Conservation (phyloP, 2,797 vertebrate genomes). For the Eleutherodactylus coqui region DNA sequence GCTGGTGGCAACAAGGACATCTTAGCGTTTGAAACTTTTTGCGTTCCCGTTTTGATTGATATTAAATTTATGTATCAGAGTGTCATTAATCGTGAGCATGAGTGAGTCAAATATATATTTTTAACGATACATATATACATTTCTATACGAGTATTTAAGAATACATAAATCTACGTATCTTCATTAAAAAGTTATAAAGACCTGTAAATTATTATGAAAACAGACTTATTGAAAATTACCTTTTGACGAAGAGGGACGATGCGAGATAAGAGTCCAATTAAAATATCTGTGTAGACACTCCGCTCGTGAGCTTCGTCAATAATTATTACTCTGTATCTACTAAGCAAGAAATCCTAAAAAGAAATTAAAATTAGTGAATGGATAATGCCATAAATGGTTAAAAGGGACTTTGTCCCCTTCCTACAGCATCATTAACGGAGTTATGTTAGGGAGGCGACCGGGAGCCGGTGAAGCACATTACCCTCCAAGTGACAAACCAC, state of each 20-base stretch:
- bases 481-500: no score
- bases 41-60: no score
- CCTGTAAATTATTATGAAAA: neutral
- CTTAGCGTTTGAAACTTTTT: no score
- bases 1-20: no score
- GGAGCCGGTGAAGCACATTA: no score
- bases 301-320: conserved; percentile 96
- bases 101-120: no score
- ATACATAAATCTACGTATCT: neutral
- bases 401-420: no score
- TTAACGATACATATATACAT: neutral
- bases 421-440: no score
- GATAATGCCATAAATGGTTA: no score
- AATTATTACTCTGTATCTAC: conserved; percentile 87
- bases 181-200: neutral
- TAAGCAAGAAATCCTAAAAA: conserved; percentile 90
- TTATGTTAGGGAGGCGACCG: no score
- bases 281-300: conserved; percentile 94
- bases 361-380: conserved; percentile 18
- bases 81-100: no score
- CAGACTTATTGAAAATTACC: conserved; percentile 69
- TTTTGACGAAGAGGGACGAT: conserved; percentile 89
- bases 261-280: conserved; percentile 92
- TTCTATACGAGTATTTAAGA: neutral
- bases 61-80: no score